phyloP scores from a whole-genome alignment of 2,888 invertebrate species.

The Erebia aethiops region DNA sequence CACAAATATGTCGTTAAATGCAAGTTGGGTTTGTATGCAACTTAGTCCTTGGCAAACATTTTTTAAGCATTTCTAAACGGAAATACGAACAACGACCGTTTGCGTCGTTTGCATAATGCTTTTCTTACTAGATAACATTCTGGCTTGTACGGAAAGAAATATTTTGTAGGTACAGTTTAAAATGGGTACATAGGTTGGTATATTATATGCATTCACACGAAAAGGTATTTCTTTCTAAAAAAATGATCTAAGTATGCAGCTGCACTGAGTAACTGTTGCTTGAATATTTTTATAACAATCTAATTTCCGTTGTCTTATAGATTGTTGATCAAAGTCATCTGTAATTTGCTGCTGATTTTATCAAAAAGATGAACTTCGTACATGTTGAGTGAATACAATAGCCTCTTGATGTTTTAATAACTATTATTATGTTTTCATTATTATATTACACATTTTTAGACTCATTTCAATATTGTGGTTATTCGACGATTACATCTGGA shows the following conservation, averaged over 20 bases:
- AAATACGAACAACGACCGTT: constrained; percentile 38
- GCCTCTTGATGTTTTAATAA: no score
- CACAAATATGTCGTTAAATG: constrained; percentile 17
- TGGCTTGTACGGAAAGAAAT: constrained; percentile 26
- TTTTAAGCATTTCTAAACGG: constrained; percentile 38
- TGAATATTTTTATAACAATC: no score
- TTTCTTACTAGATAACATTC: constrained; percentile 37
- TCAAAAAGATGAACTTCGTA: no score
- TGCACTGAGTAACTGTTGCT: neutral
- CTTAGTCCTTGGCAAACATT: constrained; percentile 31
- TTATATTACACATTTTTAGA: no score
- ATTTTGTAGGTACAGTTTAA: constrained; percentile 20
- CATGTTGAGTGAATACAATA: no score
- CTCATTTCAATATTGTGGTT: no score
- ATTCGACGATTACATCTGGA: no score
- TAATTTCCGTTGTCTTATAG: no score
- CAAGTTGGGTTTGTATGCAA: constrained; percentile 21
- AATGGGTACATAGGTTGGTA: constrained; percentile 2
- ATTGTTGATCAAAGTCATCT: no score
- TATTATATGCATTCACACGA: neutral
- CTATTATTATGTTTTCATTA: no score
- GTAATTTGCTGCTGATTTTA: no score
- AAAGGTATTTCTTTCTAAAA: neutral
- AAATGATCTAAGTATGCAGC: neutral
- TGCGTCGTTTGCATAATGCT: constrained; percentile 40